Percentiles rank a stretch among this genome's conserved stretches.
Evolutionary conservation across 2,113 vertebrate genomes (phyloP).

Genomic region (Epinephelus moara): DNA sequence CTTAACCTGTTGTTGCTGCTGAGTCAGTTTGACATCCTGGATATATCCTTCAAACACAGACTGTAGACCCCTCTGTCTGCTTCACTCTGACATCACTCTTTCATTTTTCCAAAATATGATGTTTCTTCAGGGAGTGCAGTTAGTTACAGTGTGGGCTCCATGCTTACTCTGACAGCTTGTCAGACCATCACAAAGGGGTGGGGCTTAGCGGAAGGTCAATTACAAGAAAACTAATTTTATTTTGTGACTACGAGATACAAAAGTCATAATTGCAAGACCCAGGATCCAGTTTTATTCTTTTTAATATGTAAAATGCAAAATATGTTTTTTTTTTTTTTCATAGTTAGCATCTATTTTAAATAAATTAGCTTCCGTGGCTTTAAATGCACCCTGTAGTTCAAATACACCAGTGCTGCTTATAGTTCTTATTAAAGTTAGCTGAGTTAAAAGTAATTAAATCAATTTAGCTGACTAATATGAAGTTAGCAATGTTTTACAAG

Average conservation of each 20-base stretch:
- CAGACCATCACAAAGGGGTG: too few relatives aligned
- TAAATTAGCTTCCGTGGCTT: neutral
- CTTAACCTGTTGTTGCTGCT: too few relatives aligned
- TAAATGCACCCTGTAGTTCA: neutral
- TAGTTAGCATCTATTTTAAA: neutral
- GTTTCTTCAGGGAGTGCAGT: too few relatives aligned
- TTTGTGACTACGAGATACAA: neutral
- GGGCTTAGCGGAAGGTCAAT: too few relatives aligned
- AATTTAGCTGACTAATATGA: neutral
- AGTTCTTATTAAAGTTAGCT: neutral
- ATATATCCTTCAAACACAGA: too few relatives aligned
- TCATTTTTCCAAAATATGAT: too few relatives aligned
- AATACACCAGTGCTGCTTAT: neutral
- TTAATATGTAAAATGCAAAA: neutral
- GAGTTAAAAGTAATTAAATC: neutral
- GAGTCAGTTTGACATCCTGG: too few relatives aligned
- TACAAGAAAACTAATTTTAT: neutral
- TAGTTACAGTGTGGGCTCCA: too few relatives aligned
- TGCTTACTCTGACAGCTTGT: too few relatives aligned
- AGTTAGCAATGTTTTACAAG: too few relatives aligned
- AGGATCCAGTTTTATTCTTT: neutral
- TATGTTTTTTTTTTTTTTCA: neutral
- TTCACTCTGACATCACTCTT: too few relatives aligned
- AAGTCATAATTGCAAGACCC: neutral
- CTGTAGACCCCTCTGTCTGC: too few relatives aligned